Evolutionary conservation across 2,888 invertebrate genomes (phyloP).

Genomic region (Drosophila rellima): DNA sequence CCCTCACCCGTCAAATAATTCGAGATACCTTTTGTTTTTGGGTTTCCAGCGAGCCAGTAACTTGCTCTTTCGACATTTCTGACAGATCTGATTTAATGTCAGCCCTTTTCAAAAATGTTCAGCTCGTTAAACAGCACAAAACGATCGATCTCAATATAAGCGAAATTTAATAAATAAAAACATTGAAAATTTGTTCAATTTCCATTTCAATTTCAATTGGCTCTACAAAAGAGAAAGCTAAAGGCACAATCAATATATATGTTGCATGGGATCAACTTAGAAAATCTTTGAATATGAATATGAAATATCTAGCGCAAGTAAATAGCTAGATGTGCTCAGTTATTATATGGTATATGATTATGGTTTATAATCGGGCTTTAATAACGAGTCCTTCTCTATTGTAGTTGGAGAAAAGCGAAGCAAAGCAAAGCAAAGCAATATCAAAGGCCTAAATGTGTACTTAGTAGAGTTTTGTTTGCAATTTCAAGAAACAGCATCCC

Average conservation of each 20-base stretch:
- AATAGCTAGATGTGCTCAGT: conserved; percentile 42
- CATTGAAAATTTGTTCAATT: conserved; percentile 18
- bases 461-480: conserved; percentile 60
- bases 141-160: conserved; percentile 49
- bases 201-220: conserved; percentile 52
- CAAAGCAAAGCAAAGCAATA: conserved; percentile 63
- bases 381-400: conserved; percentile 28
- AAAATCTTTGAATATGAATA: conserved; percentile 37
- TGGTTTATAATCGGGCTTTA: conserved; percentile 7
- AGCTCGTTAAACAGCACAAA: conserved; percentile 9
- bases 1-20: conserved; percentile 13
- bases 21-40: conserved; percentile 13
- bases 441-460: conserved; percentile 65
- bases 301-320: conserved; percentile 34
- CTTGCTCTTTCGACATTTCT: conserved; percentile 29
- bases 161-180: conserved; percentile 28
- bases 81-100: conserved; percentile 5
- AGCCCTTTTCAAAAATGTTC: conserved; percentile 10
- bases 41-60: conserved; percentile 27
- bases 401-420: conserved; percentile 50
- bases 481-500: conserved; percentile 9
- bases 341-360: conserved; percentile 24
- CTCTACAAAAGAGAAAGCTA: conserved; percentile 61
- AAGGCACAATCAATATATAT: conserved; percentile 72
- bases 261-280: conserved; percentile 81